Conservation (phyloP, 2,888 invertebrate genomes). For the Oligia latruncula region DNA sequence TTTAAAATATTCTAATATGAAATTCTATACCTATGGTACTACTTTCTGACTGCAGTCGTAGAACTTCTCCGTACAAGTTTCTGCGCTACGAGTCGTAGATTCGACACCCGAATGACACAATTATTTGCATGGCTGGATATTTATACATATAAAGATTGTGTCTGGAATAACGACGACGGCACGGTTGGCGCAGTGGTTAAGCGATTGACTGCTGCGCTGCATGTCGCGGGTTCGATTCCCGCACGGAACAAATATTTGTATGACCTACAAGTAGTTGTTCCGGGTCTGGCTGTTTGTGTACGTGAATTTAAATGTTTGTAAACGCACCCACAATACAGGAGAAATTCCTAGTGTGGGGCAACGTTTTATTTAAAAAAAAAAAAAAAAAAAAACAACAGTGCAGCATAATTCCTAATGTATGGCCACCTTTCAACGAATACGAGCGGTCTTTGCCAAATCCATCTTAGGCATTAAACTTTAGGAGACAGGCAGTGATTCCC, state of each 20-base stretch:
- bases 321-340: too few relatives aligned
- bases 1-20: neutral
- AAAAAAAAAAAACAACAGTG: too few relatives aligned
- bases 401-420: neutral
- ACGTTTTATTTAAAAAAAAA: too few relatives aligned
- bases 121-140: neutral
- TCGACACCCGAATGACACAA: neutral
- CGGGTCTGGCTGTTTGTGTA: too few relatives aligned
- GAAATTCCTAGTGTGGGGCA: too few relatives aligned
- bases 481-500: neutral
- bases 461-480: neutral
- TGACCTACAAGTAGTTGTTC: too few relatives aligned
- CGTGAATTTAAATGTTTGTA: too few relatives aligned
- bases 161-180: neutral
- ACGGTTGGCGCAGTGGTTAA: too few relatives aligned
- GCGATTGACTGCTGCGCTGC: too few relatives aligned
- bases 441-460: neutral
- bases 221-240: too few relatives aligned
- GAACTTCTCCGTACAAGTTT: neutral
- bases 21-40: neutral
- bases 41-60: neutral
- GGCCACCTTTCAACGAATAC: neutral
- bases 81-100: neutral
- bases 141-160: neutral
- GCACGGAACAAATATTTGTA: too few relatives aligned